Base-by-base conservation (phyloP, 1,140 invertebrate species). In the Alviniconcha marisindica region DNA sequence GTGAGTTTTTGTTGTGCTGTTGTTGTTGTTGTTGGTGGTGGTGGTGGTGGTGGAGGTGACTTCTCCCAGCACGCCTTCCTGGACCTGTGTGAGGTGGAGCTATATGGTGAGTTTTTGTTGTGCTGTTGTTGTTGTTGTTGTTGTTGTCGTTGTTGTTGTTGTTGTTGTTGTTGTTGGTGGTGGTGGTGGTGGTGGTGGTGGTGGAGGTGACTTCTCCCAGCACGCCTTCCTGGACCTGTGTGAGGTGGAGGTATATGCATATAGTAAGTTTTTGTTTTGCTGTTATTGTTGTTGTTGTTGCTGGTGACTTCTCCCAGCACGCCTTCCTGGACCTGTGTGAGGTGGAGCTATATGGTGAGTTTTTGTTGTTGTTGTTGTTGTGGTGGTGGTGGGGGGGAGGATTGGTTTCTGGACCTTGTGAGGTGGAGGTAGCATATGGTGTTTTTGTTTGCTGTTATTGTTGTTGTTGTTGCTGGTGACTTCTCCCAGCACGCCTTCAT, bases 201-300 rank as follows among this genome's bases (percentile, higher is more conserved):
- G 44, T 48, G n/a, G n/a, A 21, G 24, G 48, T 42, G 31, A 24
- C 33, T 71, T 54, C 28, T 73, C 66, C 12, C 42, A 69, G 28
- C 10, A 82, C 36, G 66, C 66, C 36, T 66, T 28, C 33, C 66
- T 82, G 2, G 71, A 82, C 51, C 51, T 82, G 1, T 82, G 80
- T n/a, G 80, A 82, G 51, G 80, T 82, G 66, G 80, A 82, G 14
- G 71, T 82, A 44, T 82, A 82, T 71, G 80, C n/a, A n/a, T n/a
- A n/a, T n/a, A n/a, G 80, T 82, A 48, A 36, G 80, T 24, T 18
- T 24, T 54, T 48, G 5, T 48, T 48, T 48, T 18, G 18, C n/a
- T n/a, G n/a, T 4, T 73, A 2, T 10, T 73, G 28, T 73, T 4
- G 21, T 28, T 51, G 7, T 51, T 51, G 48, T 7, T 51, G 48